phyloP scores from a whole-genome alignment of 2,888 invertebrate species.

The Dynastes hyllus region DNA sequence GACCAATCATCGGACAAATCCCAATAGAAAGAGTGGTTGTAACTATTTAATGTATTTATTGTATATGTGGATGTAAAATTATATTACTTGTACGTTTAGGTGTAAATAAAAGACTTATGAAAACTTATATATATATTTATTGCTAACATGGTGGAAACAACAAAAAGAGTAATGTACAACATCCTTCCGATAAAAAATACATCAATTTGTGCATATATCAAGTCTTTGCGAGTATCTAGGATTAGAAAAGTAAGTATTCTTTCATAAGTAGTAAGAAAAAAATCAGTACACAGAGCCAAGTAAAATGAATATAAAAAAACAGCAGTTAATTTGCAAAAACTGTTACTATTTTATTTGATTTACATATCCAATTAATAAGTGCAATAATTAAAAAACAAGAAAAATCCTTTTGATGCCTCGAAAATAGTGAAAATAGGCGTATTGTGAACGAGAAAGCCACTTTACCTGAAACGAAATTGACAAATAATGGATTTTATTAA shows the following conservation, averaged over 20 bases:
- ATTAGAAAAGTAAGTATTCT: conserved; percentile 23
- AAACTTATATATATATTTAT: conserved; percentile 42
- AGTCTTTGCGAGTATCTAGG: conserved; percentile 43
- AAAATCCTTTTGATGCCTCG: too few species aligned
- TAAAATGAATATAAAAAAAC: background rate
- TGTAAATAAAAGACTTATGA: conserved; percentile 28
- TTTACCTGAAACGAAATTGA: too few species aligned
- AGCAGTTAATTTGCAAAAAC: too few species aligned
- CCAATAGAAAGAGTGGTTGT: conserved; percentile 70
- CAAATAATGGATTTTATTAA: too few species aligned
- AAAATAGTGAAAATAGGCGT: too few species aligned
- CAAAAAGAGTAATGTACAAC: conserved; percentile 28
- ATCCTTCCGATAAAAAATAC: conserved; percentile 46
- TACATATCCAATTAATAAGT: too few species aligned
- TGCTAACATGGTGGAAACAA: conserved; percentile 44
- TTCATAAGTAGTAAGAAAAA: background rate
- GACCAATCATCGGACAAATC: conserved; percentile 68
- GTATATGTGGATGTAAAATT: background rate
- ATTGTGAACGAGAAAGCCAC: too few species aligned
- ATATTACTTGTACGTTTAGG: background rate
- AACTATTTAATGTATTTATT: conserved; percentile 63
- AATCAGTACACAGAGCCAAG: conserved; percentile 1
- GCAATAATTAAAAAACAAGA: too few species aligned
- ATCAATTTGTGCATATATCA: conserved; percentile 50
- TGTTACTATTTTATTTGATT: too few species aligned